These are phyloP conservation scores for Anoura caudifer DNA, from an alignment of 2,113 vertebrate species.

Conservation along the genomic window DNA sequence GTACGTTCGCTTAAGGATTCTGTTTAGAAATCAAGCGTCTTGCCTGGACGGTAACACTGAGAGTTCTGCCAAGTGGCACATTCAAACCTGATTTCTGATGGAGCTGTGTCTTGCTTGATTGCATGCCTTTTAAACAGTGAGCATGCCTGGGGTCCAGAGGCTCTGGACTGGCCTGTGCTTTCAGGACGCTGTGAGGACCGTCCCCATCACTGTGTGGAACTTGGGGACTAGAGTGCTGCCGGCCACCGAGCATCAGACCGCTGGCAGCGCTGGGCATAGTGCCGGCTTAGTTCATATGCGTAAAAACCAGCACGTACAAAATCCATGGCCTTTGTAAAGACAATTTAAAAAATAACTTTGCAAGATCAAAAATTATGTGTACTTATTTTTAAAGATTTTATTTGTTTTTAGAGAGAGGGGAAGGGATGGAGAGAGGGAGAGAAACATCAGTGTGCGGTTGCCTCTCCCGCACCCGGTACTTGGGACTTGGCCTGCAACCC, in stretches of 20 bases:
- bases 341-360: neutral
- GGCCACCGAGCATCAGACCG: too few species aligned
- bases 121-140: neutral
- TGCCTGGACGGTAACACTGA: neutral
- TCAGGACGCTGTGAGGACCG: too few species aligned
- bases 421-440: too few species aligned
- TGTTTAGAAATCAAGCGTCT: neutral
- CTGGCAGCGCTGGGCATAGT: neutral
- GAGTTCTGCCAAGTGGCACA: neutral
- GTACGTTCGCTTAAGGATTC: neutral
- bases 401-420: too few species aligned
- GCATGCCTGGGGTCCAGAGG: neutral
- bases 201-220: neutral
- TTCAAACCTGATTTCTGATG: neutral
- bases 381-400: too few species aligned
- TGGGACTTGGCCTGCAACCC: too few species aligned
- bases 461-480: too few species aligned
- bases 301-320: neutral
- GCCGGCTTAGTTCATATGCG: rapidly evolving
- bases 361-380: neutral
- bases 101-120: neutral
- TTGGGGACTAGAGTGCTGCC: neutral
- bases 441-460: too few species aligned
- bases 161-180: neutral
- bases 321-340: neutral